Percentiles rank a stretch among this genome's conserved stretches.
Evolutionary conservation across 2,113 vertebrate species (phyloP).

Genomic region (Sinocyclocheilus maitianheensis): DNA sequence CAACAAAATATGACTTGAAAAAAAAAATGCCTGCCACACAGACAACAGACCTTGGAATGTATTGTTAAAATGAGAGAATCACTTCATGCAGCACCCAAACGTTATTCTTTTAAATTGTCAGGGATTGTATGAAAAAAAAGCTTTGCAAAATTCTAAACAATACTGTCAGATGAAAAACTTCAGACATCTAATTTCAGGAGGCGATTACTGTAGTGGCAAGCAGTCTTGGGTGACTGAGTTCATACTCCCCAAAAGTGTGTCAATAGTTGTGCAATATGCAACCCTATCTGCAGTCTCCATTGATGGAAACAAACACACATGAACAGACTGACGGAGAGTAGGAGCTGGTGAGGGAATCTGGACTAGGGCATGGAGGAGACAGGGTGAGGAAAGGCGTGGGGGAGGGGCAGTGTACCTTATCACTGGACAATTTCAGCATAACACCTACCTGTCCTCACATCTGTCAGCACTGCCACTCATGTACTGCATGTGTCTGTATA

Average conservation of each 20-base stretch:
- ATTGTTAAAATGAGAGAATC: too few relatives aligned
- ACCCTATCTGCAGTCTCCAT: slow-evolving; percentile 55
- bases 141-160: too few relatives aligned
- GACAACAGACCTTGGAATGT: background rate
- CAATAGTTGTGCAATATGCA: slow-evolving; percentile 61
- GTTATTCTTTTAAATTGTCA: background rate
- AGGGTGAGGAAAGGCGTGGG: background rate
- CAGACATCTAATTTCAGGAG: background rate
- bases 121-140: background rate
- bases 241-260: slow-evolving; percentile 48
- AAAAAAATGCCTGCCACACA: background rate
- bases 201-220: background rate
- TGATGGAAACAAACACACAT: slow-evolving; percentile 41
- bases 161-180: too few relatives aligned
- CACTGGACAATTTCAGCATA: slow-evolving; percentile 42
- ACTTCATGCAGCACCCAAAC: too few relatives aligned
- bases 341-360: background rate
- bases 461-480: slow-evolving; percentile 37
- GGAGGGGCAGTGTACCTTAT: slow-evolving; percentile 25
- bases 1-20: background rate
- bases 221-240: slow-evolving; percentile 23
- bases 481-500: slow-evolving; percentile 7
- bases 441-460: slow-evolving; percentile 64
- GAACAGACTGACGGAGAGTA: slow-evolving; percentile 10
- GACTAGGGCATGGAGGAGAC: background rate